phyloP scores from a whole-genome alignment of 2,113 vertebrate genomes.

The Jacana jacana region DNA sequence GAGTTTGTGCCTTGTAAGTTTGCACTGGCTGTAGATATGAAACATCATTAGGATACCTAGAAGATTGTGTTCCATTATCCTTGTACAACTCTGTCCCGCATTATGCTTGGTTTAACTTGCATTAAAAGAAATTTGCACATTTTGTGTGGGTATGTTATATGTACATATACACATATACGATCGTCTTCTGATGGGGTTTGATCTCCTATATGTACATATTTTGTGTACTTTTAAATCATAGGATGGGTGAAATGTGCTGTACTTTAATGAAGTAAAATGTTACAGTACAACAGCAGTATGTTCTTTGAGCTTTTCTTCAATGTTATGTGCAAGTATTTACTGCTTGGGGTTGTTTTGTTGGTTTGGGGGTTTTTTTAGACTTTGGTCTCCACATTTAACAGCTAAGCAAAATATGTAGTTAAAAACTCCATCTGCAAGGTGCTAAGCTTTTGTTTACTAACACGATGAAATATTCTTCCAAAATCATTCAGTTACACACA shows the following conservation, averaged over 20 bases:
- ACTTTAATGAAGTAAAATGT: conserved; percentile 69
- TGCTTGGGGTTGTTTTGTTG: neutral
- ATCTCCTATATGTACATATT: conserved; percentile 68
- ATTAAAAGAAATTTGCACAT: conserved; percentile 72
- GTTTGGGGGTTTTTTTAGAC: neutral
- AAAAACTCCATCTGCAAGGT: neutral
- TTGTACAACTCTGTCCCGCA: conserved; percentile 19
- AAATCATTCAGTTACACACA: neutral
- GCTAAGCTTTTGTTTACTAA: conserved; percentile 28
- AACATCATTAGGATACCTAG: neutral
- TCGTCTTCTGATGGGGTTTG: conserved; percentile 53
- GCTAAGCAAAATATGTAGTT: neutral
- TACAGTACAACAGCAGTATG: conserved; percentile 29
- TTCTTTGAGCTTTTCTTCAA: conserved; percentile 49
- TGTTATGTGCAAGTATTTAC: neutral
- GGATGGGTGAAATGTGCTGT: conserved; percentile 58
- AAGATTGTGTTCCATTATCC: conserved; percentile 14
- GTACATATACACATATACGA: conserved; percentile 11
- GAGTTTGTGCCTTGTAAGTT: conserved; percentile 79
- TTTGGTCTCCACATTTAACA: neutral
- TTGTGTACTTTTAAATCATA: conserved; percentile 70
- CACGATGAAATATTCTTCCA: neutral
- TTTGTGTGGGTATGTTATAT: conserved; percentile 37
- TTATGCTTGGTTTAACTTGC: conserved; percentile 37
- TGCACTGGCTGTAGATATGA: conserved; percentile 58